Base-by-base conservation (phyloP, 23 tunicate genomes). In the Halocynthia roretzi region DNA sequence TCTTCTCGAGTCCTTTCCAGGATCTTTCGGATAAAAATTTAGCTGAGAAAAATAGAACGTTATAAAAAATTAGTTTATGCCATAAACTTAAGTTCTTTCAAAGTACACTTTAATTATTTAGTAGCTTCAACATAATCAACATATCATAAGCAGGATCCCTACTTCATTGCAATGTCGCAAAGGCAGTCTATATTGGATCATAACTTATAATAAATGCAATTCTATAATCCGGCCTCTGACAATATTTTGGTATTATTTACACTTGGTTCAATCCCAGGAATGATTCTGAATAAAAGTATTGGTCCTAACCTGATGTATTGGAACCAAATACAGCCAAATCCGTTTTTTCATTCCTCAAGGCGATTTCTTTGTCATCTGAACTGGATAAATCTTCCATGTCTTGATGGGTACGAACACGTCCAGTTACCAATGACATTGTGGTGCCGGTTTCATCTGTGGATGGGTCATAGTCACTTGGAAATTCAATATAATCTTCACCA, bases 1-100 rank as follows among this genome's bases (percentile, higher is more conserved):
- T 84, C 66, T 85, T 86, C 67, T 84, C 97, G 50, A 90, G 53
- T 12, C 97, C 97, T 54, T 81, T 81, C 90, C 90, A 90, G 8
- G 90, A 83, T 53, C 95, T 61, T 8, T 72, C 80, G 18, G 87
- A 60, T 44, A 71, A 83, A 48, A 56, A 70, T 51, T 62, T 87
- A 48, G 95, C 87, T 89, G 85, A 67, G 74, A 83, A 66, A 78
- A 10, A 68, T 20, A 70, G n/a, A n/a, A n/a, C n/a, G n/a, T n/a
- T n/a, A n/a, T n/a, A n/a, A n/a, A n/a, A n/a, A n/a, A n/a, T n/a
- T n/a, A n/a, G n/a, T n/a, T n/a, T n/a, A n/a, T n/a, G n/a, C n/a
- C n/a, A n/a, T n/a, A n/a, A n/a, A n/a, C n/a, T n/a, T n/a, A n/a
- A n/a, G n/a, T n/a, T n/a, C n/a, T n/a, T n/a, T n/a, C n/a, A n/a